These are phyloP conservation scores for Callocephalon fimbriatum DNA, from an alignment of 2,113 vertebrate species.

Conservation along the genomic window DNA sequence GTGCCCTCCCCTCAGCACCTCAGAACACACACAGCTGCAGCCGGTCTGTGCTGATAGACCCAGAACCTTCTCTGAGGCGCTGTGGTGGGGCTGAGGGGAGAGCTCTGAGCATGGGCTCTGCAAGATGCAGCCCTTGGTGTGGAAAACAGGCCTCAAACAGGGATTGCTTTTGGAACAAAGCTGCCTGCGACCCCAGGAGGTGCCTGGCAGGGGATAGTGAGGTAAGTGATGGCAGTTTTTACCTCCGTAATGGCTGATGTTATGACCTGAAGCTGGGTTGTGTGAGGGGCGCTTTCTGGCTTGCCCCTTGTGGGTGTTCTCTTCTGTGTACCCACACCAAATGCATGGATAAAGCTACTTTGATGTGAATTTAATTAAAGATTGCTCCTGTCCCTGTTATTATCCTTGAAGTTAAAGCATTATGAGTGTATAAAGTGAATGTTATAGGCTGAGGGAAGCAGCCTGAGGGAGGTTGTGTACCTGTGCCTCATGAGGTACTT, in stretches of 20 bases:
- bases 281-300: background rate
- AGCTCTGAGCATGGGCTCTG: no score
- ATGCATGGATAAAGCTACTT: accelerated
- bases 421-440: accelerated
- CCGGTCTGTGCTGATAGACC: accelerated
- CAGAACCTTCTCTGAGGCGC: accelerated
- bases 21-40: accelerated
- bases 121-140: background rate
- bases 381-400: accelerated
- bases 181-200: accelerated
- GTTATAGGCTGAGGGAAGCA: accelerated
- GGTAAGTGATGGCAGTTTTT: background rate
- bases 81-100: accelerated
- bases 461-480: accelerated
- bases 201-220: background rate
- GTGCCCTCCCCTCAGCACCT: background rate
- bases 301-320: accelerated
- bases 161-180: accelerated
- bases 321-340: accelerated
- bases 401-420: background rate
- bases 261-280: accelerated
- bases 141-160: accelerated
- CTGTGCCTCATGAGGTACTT: accelerated
- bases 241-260: accelerated
- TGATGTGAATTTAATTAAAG: accelerated